phyloP scores from a whole-genome alignment of 2,888 invertebrate species.

The Cephus rjabovi region DNA sequence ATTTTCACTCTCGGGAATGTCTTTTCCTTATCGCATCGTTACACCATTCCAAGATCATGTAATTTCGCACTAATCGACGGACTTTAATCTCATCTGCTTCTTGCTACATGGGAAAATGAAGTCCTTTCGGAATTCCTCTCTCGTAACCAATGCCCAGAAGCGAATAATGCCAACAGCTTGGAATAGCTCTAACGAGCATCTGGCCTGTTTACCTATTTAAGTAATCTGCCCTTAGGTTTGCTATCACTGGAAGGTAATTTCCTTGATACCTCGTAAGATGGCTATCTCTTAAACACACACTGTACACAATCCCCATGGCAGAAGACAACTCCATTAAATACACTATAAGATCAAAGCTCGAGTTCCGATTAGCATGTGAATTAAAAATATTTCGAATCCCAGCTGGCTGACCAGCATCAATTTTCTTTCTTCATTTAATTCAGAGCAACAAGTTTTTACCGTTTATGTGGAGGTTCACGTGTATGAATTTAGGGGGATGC shows the following conservation, averaged over 20 bases:
- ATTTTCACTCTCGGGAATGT: no score
- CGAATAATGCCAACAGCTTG: neutral
- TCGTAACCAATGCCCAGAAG: neutral
- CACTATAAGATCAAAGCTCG: neutral
- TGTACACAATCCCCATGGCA: neutral
- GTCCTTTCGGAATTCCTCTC: conserved; percentile 30
- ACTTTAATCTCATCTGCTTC: conserved; percentile 26
- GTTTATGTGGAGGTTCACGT: conserved; percentile 68
- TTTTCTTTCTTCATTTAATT: neutral
- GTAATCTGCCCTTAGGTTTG: neutral
- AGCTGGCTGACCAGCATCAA: neutral
- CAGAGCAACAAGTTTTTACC: conserved; percentile 47
- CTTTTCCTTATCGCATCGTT: neutral
- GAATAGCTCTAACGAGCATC: neutral
- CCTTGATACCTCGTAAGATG: neutral
- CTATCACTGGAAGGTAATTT: neutral
- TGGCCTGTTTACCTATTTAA: neutral
- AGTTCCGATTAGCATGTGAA: neutral
- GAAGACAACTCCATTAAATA: neutral
- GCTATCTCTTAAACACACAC: neutral
- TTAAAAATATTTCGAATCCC: neutral
- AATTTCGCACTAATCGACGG: conserved; percentile 12
- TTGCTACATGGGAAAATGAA: conserved; percentile 33
- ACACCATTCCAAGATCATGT: neutral
- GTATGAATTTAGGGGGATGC: conserved; percentile 69